Evolutionary conservation across 2,888 invertebrate species (phyloP).

Genomic region (Aethes cnicana): DNA sequence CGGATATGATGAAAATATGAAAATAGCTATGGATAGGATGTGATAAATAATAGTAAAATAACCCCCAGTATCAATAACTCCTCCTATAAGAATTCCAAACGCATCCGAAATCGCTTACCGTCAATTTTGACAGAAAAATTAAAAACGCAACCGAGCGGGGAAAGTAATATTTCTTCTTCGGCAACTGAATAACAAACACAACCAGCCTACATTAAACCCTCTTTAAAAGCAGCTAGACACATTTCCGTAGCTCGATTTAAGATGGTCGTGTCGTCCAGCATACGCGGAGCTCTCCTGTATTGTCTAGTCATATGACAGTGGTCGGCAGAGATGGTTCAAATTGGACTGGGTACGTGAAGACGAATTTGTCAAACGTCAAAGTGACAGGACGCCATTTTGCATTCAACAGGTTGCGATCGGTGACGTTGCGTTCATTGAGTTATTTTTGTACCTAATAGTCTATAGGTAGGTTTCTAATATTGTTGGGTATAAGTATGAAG

Average conservation of each 20-base stretch:
- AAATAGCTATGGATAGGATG: no score
- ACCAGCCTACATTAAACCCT: slow-evolving; percentile 6
- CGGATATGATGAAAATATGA: no score
- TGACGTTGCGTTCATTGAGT: slow-evolving; percentile 1
- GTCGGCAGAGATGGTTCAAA: neutral
- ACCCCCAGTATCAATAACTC: no score
- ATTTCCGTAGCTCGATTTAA: neutral
- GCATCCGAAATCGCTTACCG: slow-evolving; percentile 12
- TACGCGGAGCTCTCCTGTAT: neutral
- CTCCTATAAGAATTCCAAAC: slow-evolving; percentile 1
- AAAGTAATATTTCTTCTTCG: slow-evolving; percentile 28
- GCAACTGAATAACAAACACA: slow-evolving; percentile 21
- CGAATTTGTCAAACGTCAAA: slow-evolving; percentile 40
- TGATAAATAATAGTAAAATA: no score
- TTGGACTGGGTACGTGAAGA: neutral
- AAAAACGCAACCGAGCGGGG: slow-evolving; percentile 22
- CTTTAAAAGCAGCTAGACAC: neutral
- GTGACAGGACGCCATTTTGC: slow-evolving; percentile 42
- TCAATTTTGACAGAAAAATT: slow-evolving; percentile 27
- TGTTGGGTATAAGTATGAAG: no score
- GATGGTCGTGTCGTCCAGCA: neutral
- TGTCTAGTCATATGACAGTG: neutral
- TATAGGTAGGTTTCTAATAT: no score
- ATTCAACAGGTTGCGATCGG: slow-evolving; percentile 33
- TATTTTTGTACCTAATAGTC: no score